A percentile compares a stretch with the other conserved stretches of the same genome.
These are phyloP conservation scores for Peromyscus melanophrys DNA, from an alignment of 2,797 vertebrate species.

Conservation along the genomic window DNA sequence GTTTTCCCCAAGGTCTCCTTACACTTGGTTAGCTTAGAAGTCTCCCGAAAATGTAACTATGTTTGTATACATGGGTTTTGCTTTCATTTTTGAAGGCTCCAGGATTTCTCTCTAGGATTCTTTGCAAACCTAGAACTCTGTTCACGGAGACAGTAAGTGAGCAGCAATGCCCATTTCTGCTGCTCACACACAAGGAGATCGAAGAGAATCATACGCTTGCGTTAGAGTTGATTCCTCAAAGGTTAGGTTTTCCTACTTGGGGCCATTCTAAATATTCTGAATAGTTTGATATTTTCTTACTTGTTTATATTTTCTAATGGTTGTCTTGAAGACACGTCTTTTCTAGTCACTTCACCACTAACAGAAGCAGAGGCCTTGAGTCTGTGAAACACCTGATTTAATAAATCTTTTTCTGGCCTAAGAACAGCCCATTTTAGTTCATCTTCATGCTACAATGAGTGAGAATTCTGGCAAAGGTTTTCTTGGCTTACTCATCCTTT, in stretches of 20 bases:
- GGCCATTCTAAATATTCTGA: conserved; percentile 29
- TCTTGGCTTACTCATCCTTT: not conserved
- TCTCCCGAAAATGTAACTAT: not conserved
- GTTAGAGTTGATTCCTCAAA: not conserved
- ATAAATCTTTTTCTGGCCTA: not conserved
- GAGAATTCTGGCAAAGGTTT: conserved; percentile 7
- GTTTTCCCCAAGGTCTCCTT: accelerated
- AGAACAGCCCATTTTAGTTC: not conserved
- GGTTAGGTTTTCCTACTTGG: not conserved
- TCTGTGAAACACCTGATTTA: conserved; percentile 23
- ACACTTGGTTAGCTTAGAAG: not conserved
- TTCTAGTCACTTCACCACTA: not conserved
- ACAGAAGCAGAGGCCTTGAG: not conserved
- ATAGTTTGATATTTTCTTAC: not conserved
- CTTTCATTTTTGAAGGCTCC: not conserved
- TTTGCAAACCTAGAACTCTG: not conserved
- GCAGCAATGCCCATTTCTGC: not conserved
- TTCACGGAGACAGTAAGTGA: not conserved
- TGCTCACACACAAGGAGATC: not conserved
- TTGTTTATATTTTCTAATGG: not conserved
- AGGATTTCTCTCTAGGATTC: not conserved
- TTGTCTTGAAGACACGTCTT: not conserved
- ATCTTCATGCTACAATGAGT: not conserved
- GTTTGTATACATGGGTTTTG: not conserved
- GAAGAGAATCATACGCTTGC: not conserved